Conservation (phyloP, 2,797 vertebrate species). For the Hypotaenidia okinawae region DNA sequence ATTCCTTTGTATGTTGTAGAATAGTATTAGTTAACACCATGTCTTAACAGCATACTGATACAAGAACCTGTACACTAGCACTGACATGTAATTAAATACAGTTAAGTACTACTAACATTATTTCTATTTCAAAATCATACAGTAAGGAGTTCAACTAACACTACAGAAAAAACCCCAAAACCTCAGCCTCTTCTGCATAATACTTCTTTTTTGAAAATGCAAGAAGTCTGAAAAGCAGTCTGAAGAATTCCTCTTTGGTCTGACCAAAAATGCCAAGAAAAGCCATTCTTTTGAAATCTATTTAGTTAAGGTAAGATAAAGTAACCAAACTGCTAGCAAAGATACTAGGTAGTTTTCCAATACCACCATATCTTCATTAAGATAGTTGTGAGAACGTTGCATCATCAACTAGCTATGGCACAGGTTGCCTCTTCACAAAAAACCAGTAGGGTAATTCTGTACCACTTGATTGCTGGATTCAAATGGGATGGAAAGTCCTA, state of each 20-base stretch:
- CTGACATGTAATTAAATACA: background rate
- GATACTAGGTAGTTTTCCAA: background rate
- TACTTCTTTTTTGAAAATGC: background rate
- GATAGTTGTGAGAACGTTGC: fast-evolving
- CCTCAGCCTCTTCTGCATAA: background rate
- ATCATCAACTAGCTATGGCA: background rate
- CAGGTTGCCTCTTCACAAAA: background rate
- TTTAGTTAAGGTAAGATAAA: background rate
- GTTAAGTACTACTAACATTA: background rate
- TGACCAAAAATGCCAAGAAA: background rate
- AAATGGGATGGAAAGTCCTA: background rate
- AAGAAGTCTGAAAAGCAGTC: background rate
- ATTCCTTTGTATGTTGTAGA: background rate
- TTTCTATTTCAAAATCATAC: background rate
- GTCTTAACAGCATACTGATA: background rate
- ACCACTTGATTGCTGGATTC: background rate
- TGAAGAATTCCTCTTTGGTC: background rate
- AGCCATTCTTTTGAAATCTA: background rate
- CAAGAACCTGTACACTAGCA: background rate
- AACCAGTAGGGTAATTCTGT: background rate
- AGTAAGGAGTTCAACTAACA: background rate
- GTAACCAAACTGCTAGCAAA: background rate
- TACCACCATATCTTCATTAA: background rate
- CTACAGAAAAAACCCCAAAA: background rate
- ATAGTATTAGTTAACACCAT: background rate